A percentile compares a stretch with the other conserved stretches of the same genome.
Evolutionary conservation across 2,797 vertebrate genomes (phyloP).

Genomic region (Valencia hispanica): DNA sequence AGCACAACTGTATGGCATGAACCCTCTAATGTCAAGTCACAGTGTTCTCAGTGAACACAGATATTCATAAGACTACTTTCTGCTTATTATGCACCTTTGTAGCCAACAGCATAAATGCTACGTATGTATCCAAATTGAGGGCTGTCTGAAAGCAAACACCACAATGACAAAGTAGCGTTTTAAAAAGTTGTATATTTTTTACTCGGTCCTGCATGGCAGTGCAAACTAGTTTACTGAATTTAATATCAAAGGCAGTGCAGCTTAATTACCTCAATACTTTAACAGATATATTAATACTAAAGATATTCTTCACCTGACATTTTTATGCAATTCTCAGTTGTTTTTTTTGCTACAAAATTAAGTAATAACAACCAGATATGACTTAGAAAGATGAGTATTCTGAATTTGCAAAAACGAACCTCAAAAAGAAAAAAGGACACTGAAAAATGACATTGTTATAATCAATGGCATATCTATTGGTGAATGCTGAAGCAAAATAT

Average conservation of each 20-base stretch:
- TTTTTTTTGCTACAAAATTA: neutral
- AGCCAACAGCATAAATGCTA: neutral
- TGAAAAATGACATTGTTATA: neutral
- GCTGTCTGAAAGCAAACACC: neutral
- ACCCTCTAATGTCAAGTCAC: too few relatives aligned
- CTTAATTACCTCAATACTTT: neutral
- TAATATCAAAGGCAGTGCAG: neutral
- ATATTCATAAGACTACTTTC: neutral
- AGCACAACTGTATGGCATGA: too few relatives aligned
- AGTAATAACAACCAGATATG: neutral
- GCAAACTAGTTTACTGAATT: neutral
- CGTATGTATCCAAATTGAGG: neutral
- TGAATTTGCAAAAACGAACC: neutral
- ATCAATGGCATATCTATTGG: neutral
- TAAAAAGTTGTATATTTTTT: neutral
- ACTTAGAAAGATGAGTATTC: neutral
- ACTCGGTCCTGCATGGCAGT: neutral
- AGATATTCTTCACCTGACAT: neutral
- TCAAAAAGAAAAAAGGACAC: neutral
- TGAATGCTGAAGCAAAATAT: neutral
- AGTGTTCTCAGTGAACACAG: neutral
- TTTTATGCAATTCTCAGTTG: neutral
- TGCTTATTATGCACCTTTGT: neutral
- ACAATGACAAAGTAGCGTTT: neutral
- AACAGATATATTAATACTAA: neutral